Conservation (phyloP, 2,797 vertebrate genomes). For the Lagorchestes hirsutus region DNA sequence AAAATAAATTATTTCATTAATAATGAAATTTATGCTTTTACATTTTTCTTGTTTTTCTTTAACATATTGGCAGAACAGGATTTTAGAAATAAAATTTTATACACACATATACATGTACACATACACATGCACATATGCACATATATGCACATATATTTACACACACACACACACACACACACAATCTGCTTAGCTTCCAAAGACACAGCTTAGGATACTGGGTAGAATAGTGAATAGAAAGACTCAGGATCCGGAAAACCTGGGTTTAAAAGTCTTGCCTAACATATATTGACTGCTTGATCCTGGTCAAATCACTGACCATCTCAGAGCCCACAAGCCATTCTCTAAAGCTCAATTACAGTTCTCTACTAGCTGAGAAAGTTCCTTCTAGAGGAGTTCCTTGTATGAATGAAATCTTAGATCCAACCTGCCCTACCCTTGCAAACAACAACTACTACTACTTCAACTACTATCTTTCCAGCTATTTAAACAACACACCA, state of each 20-base stretch:
- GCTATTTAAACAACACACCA: not conserved
- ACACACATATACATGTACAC: not conserved
- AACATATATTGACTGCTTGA: not conserved
- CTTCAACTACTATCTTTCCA: not conserved
- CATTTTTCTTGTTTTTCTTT: not conserved
- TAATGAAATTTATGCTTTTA: not conserved
- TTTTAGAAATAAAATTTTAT: not conserved
- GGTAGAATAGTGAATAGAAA: not conserved
- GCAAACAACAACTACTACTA: not conserved
- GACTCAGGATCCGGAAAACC: not conserved
- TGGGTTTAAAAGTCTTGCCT: not conserved
- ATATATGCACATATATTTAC: too few species aligned
- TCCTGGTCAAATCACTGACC: not conserved
- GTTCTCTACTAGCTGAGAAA: not conserved
- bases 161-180: too few species aligned
- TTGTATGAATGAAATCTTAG: not conserved
- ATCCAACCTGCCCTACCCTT: not conserved
- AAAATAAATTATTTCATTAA: not conserved
- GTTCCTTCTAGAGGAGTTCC: not conserved
- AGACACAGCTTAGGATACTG: not conserved
- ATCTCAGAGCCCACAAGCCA: not conserved
- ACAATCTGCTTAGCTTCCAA: not conserved
- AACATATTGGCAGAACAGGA: not conserved
- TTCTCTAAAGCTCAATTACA: not conserved
- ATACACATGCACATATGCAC: too few species aligned